phyloP scores from a whole-genome alignment of 2,888 invertebrate species.

The Agrochola macilenta region DNA sequence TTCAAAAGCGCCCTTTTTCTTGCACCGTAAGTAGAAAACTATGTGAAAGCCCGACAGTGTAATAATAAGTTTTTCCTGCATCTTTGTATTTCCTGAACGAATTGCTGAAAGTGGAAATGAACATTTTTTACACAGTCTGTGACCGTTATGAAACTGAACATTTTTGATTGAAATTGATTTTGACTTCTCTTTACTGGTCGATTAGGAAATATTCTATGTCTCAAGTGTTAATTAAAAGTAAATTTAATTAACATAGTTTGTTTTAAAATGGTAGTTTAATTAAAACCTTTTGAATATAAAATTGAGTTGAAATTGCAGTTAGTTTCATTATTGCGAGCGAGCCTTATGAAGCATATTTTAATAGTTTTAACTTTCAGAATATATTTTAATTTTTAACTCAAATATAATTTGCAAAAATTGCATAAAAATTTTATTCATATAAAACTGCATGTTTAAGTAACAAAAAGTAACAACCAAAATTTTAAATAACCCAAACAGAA shows the following conservation, averaged over 20 bases:
- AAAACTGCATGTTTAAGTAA: neutral
- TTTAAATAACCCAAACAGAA: conserved; percentile 3
- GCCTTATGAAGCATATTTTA: neutral
- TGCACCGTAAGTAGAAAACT: conserved; percentile 50
- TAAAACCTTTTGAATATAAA: conserved; percentile 10
- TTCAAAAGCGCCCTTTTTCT: conserved; percentile 11
- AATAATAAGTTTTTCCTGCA: conserved; percentile 35
- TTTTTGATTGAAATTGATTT: neutral
- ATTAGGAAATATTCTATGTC: neutral
- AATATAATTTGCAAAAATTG: neutral
- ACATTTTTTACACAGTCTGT: conserved; percentile 4
- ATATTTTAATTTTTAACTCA: neutral
- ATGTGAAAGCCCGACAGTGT: conserved; percentile 28
- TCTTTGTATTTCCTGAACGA: conserved; percentile 40
- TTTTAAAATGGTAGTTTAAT: conserved; percentile 4
- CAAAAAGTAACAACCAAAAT: neutral
- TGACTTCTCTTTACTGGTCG: neutral
- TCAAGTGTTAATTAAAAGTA: neutral
- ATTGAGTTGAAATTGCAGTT: too few relatives aligned
- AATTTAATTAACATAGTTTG: neutral
- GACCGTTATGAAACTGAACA: neutral
- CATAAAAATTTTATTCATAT: neutral
- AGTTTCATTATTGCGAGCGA: neutral
- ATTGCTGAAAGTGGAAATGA: conserved; percentile 39
- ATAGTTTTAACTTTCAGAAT: conserved; percentile 8